These are phyloP conservation scores for Lepidocolaptes lacrymiger DNA, from an alignment of 2,797 vertebrate genomes.

Conservation along the genomic window DNA sequence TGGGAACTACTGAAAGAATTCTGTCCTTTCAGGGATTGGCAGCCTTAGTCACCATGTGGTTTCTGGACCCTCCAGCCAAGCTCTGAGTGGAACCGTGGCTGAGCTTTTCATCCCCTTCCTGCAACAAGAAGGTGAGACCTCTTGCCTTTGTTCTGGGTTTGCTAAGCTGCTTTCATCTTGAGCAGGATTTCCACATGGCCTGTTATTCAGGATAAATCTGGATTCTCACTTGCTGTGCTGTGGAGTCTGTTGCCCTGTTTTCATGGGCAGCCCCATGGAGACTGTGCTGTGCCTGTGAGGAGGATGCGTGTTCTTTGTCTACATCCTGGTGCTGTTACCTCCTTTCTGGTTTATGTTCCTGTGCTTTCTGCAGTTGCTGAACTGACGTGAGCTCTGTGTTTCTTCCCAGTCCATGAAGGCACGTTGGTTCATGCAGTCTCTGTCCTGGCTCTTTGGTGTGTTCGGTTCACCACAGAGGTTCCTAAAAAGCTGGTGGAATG, in stretches of 20 bases:
- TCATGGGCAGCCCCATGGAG: neutral
- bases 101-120: conserved; percentile 95
- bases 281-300: neutral
- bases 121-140: conserved; percentile 92
- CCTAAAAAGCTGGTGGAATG: conserved; percentile 88
- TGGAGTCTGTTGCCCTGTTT: neutral
- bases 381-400: neutral
- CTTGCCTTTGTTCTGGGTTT: neutral
- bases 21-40: conserved; percentile 84
- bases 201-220: neutral
- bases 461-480: conserved; percentile 87
- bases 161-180: neutral
- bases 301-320: neutral
- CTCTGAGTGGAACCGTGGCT: conserved; percentile 83
- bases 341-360: neutral
- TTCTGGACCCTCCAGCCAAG: conserved; percentile 90
- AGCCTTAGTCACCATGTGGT: conserved; percentile 93
- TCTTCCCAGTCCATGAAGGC: conserved; percentile 88
- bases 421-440: conserved; percentile 92
- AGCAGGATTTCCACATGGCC: neutral
- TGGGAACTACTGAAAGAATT: neutral
- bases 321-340: neutral
- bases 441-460: conserved; percentile 90
- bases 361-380: neutral
- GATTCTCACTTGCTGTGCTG: neutral